phyloP scores from a whole-genome alignment of 2,888 invertebrate species.

The Aspidiotus destructor region DNA sequence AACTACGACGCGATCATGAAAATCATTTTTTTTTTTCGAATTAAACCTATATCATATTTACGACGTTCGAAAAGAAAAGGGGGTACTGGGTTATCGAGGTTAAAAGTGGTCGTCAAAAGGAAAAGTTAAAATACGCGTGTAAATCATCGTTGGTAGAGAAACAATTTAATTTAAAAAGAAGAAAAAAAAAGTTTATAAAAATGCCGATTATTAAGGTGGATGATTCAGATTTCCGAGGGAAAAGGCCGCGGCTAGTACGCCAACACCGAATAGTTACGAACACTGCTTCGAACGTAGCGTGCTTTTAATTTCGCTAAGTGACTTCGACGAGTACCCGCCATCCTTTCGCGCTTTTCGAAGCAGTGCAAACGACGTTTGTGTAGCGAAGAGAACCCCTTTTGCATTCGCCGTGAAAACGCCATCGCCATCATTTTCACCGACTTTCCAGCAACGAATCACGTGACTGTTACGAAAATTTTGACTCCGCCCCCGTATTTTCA shows the following conservation, averaged over 20 bases:
- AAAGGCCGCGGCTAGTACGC: slow-evolving; percentile 18
- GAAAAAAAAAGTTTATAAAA: slow-evolving; percentile 18
- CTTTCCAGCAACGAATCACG: slow-evolving; percentile 21
- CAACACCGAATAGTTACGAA: slow-evolving; percentile 17
- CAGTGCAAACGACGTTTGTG: background rate
- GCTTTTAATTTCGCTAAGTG: slow-evolving; percentile 31
- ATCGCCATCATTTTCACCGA: slow-evolving; percentile 23
- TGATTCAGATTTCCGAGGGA: slow-evolving; percentile 8
- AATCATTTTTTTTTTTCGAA: no score
- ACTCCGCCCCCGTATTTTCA: slow-evolving; percentile 12
- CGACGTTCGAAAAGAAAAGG: no score
- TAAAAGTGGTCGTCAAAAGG: no score
- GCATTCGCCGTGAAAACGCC: no score
- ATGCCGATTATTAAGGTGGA: slow-evolving; percentile 20
- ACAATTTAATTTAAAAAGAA: background rate
- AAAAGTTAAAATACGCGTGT: no score
- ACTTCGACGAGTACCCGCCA: slow-evolving; percentile 8
- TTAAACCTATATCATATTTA: no score
- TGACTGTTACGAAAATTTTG: slow-evolving; percentile 19
- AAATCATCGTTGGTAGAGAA: no score
- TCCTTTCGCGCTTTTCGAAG: slow-evolving; percentile 13
- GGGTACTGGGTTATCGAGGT: no score
- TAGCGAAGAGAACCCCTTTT: no score
- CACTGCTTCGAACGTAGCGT: slow-evolving; percentile 23
- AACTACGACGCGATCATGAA: no score